These are phyloP conservation scores for Empis stercorea DNA, from an alignment of 2,888 invertebrate species.

Conservation along the genomic window DNA sequence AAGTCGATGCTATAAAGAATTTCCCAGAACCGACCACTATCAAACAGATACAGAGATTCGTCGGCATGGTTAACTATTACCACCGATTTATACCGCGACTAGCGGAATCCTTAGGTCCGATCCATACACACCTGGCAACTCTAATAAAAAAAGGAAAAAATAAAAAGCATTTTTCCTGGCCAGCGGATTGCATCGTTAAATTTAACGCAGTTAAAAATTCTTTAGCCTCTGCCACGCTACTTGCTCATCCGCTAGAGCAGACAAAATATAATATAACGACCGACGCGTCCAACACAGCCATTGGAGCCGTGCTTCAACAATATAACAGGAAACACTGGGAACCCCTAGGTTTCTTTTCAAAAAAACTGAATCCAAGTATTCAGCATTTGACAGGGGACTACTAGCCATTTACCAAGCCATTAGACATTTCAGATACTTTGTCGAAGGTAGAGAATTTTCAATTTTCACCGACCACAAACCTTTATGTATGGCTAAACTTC, in stretches of 20 bases:
- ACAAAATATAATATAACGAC: background rate
- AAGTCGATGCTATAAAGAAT: slow-evolving; percentile 1
- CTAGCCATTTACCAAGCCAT: slow-evolving; percentile 26
- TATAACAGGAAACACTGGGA: slow-evolving; percentile 17
- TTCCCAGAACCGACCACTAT: background rate
- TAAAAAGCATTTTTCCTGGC: background rate
- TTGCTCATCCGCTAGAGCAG: background rate
- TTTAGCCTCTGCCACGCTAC: background rate
- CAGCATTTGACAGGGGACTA: slow-evolving; percentile 29
- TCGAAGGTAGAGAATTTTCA: slow-evolving; percentile 23
- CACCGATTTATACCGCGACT: slow-evolving; percentile 1
- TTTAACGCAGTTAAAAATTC: background rate
- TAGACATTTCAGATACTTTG: slow-evolving; percentile 24
- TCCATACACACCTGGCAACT: background rate
- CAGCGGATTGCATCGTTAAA: background rate
- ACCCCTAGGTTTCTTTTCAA: slow-evolving; percentile 27
- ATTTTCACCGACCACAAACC: slow-evolving; percentile 16
- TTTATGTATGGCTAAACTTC: slow-evolving; percentile 17
- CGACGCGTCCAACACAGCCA: slow-evolving; percentile 24
- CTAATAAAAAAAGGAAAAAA: background rate
- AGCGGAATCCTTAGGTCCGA: background rate
- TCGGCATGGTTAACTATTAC: slow-evolving; percentile 11
- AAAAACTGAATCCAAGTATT: slow-evolving; percentile 26
- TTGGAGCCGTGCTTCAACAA: slow-evolving; percentile 30
- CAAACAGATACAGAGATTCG: slow-evolving; percentile 1